Evolutionary conservation across 2,797 vertebrate species (phyloP), one percentile per base, ranked within the genome.

Genomic region (Premnoplex brunnescens): DNA sequence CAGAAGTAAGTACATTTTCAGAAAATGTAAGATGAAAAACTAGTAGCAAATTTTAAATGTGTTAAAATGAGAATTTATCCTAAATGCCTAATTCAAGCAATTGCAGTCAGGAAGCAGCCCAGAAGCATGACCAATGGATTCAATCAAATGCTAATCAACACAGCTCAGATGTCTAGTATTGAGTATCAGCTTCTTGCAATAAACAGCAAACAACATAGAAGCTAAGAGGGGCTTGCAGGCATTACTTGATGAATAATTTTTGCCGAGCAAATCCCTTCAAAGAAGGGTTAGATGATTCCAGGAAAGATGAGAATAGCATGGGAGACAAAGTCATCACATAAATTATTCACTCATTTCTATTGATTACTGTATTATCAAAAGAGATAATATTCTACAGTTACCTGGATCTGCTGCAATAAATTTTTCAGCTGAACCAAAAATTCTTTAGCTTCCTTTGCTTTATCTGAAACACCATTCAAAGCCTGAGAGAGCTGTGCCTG

Each of bases 361-460:
- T 88, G 94, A 94, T 88, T 69, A 76, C 14, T 49, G 16, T 84
- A 88, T 87, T 85, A 88, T 68, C 79, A 85, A 87, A 93, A 91
- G 44, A 67, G 21, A 21, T 44, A 80, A 76, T 85, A 89, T 51
- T 91, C 69, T 64, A 37, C 28, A 58, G 74, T 97, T 97, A 99
- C 99, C 99, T 99, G 99, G 91, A 99, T 99, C 97, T 99, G 99
- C 97, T 99, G 99, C n/a, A 99, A 98, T 96, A 99, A 98, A 97
- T 99, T 99, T 98, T 99, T 99, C 79, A 99, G 98, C 69, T 99
- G 99, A 79, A 99, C 98, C 97, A 99, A 98, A 96, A 99, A 99
- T 97, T 99, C 99, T 97, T 99, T 99, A 21, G 99, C 99, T 84
- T 99, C 99, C 94, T 99, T 99, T 63, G 99, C 99, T 98, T 99